A percentile compares a stretch with the other conserved stretches of the same genome.
Conservation (phyloP, 1,140 invertebrate genomes). For the Cyrtorhinus lividipennis region DNA sequence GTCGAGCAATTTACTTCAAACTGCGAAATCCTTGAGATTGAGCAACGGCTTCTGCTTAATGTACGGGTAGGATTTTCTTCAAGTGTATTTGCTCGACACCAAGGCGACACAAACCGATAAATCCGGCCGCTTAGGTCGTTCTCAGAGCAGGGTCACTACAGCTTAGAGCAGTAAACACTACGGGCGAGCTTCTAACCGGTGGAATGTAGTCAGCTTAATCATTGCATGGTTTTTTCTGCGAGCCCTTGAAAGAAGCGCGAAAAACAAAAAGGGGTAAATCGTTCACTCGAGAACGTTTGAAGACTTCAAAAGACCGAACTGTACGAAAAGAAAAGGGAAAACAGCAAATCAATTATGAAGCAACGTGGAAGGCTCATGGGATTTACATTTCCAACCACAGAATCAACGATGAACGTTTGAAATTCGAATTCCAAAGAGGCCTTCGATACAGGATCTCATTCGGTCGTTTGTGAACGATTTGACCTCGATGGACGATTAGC, state of each 20-base stretch:
- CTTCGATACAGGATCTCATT: too few species aligned
- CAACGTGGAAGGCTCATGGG: not conserved
- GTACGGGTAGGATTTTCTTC: not conserved
- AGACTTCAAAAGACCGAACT: too few species aligned
- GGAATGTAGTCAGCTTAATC: not conserved
- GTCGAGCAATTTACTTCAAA: too few species aligned
- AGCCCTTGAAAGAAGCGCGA: not conserved
- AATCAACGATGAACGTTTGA: too few species aligned
- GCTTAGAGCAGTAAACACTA: not conserved
- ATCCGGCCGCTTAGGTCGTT: not conserved
- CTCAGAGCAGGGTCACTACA: too few species aligned
- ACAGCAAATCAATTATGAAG: not conserved
- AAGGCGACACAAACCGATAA: not conserved
- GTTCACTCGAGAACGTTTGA: too few species aligned
- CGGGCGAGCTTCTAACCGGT: not conserved
- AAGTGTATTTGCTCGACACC: not conserved
- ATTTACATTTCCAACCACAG: too few species aligned
- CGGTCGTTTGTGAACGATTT: too few species aligned
- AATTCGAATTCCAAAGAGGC: too few species aligned
- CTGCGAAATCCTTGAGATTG: not conserved
- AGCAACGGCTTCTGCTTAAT: not conserved
- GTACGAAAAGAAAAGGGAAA: too few species aligned
- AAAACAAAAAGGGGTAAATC: not conserved
- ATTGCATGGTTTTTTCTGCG: not conserved
- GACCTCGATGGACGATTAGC: too few species aligned